Evolutionary conservation across 2,888 invertebrate species (phyloP), one percentile per base, ranked within the genome.

Genomic region (Nemapogon koenigi): DNA sequence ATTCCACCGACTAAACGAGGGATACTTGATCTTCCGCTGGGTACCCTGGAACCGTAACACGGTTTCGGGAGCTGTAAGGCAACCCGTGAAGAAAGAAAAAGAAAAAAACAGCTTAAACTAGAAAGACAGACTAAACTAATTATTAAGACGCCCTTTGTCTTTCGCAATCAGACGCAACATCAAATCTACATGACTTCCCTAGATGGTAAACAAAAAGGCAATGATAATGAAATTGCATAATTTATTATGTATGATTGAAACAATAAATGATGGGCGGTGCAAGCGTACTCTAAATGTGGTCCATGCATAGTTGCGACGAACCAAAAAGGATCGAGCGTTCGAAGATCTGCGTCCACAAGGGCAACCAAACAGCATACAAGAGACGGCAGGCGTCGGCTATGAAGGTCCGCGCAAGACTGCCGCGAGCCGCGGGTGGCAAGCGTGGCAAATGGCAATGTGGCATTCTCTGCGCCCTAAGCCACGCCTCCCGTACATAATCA

Each of bases 231-330:
- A 43, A 33, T 41, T 42, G 41, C 45, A 50, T 47, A 49, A 39
- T 38, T 41, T 45, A 7, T 28, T 28, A 38, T 50, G 49, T 49
- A 50, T 42, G 43, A 45, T 40, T 57, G 59, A 57, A 59, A 50
- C 54, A 51, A 58, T 63, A 62, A 59, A 62, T 55, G 54, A 60
- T 62, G 52, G n/a, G 47, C 53, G 71, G 75, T 73, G 75, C 67
- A 55, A 53, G 35, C 49, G 76, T 76, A 76, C 76, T 55, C 69
- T 75, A 76, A 78, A 59, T 57, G 71, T 75, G 76, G 76, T 66
- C 58, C 76, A 76, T 78, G 76, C 76, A 69, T 67, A 53, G 57
- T 62, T 67, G 75, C 75, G 70, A 78, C 76, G 76, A 76, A 78
- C 76, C 76, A 63, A 67, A 55, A 53, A 59, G 57, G 62, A 55